phyloP scores from a whole-genome alignment of 1,140 invertebrate species.

The Neodiprion lecontei region DNA sequence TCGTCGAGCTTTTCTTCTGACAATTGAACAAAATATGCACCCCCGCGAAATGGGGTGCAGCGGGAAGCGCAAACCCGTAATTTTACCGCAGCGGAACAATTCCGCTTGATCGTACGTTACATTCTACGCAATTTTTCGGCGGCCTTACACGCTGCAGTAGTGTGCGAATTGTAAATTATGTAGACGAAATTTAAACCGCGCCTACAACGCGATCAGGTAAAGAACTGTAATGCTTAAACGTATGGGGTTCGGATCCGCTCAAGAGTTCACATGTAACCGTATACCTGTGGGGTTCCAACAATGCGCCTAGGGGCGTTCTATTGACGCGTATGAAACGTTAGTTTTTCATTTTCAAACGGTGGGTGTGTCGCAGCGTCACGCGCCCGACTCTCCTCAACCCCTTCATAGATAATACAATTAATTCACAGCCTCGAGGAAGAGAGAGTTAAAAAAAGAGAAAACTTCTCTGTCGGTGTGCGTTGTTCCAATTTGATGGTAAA shows the following conservation, averaged over 20 bases:
- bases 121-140: too few species aligned
- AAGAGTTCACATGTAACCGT: background rate
- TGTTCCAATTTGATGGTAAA: too few species aligned
- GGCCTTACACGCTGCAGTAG: too few species aligned
- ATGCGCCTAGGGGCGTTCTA: background rate
- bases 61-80: background rate
- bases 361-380: background rate
- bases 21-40: conserved; percentile 3
- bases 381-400: background rate
- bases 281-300: background rate
- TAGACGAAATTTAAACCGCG: too few species aligned
- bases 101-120: background rate
- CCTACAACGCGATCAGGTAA: background rate
- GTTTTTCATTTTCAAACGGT: background rate
- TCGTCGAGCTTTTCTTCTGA: background rate
- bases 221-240: background rate
- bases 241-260: background rate
- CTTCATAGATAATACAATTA: too few species aligned
- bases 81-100: background rate
- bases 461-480: too few species aligned
- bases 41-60: background rate
- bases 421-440: too few species aligned
- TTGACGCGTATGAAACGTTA: conserved; percentile 2
- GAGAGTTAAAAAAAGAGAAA: too few species aligned
- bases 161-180: too few species aligned